These are phyloP conservation scores for Neotoxoptera formosana DNA, from an alignment of 1,140 invertebrate species.

Conservation along the genomic window DNA sequence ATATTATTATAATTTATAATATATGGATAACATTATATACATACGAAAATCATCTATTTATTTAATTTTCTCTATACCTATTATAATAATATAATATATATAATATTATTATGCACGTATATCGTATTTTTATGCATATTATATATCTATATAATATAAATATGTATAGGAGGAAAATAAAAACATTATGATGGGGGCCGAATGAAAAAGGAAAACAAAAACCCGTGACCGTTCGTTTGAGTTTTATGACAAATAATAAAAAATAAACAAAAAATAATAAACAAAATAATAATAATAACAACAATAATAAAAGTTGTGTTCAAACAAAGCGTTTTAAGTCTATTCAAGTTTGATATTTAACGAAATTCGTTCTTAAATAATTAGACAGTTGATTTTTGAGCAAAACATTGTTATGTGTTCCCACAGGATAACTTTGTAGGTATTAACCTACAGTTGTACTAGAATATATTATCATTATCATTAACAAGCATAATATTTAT, in stretches of 20 bases:
- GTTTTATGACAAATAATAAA: conserved; percentile 8
- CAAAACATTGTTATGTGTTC: conserved; percentile 27
- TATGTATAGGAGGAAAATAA: neutral
- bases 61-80: neutral
- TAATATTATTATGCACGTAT: neutral
- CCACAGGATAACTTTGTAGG: neutral
- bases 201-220: conserved; percentile 45
- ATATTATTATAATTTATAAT: conserved; percentile 15
- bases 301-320: conserved; percentile 27
- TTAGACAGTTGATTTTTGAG: neutral
- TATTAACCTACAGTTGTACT: neutral
- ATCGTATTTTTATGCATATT: neutral
- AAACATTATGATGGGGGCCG: neutral
- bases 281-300: conserved; percentile 18
- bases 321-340: conserved; percentile 27
- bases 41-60: neutral
- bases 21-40: neutral
- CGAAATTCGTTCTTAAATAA: neutral
- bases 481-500: conserved; percentile 50
- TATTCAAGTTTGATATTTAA: neutral
- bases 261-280: conserved; percentile 21
- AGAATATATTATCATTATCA: neutral
- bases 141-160: neutral
- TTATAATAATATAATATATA: neutral
- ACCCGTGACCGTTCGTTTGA: conserved; percentile 25